A percentile compares a stretch with the other conserved stretches of the same genome.
Conservation (phyloP, 2,888 invertebrate genomes). For the Eupithecia dodoneata region DNA sequence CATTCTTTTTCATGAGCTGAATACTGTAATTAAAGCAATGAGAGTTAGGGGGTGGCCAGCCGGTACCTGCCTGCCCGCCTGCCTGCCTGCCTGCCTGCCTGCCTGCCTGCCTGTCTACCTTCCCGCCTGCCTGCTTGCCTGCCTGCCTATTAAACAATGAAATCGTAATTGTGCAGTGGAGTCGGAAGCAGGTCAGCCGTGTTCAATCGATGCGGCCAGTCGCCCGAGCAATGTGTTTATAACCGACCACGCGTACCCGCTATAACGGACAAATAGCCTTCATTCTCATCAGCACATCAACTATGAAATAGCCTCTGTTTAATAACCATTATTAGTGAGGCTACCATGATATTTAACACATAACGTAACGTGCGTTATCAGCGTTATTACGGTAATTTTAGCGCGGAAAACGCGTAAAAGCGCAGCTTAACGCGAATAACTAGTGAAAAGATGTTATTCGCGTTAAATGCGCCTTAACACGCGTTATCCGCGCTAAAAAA, state of each 20-base stretch:
- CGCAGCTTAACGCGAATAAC: too few species aligned
- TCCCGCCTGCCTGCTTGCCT: not conserved
- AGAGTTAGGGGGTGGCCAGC: not conserved
- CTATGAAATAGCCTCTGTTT: slow-evolving; percentile 4
- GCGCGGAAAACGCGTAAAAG: too few species aligned
- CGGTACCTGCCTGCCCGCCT: not conserved
- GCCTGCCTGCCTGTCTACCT: not conserved
- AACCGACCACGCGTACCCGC: slow-evolving; percentile 4
- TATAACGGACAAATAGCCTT: not conserved
- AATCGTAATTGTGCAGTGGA: slow-evolving; percentile 19
- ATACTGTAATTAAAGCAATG: not conserved
- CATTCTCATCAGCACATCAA: not conserved
- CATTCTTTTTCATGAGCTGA: not conserved
- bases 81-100: not conserved
- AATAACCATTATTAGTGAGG: not conserved
- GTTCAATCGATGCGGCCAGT: slow-evolving; percentile 6
- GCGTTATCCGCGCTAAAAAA: too few species aligned
- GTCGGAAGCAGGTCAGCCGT: slow-evolving; percentile 20
- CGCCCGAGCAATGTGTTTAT: slow-evolving; percentile 18
- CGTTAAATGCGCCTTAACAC: too few species aligned
- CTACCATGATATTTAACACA: too few species aligned
- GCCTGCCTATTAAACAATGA: not conserved
- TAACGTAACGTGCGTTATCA: too few species aligned
- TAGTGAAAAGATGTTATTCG: too few species aligned
- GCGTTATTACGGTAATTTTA: too few species aligned